Base-by-base conservation (phyloP, 1,140 invertebrate species). In the Oreohelix idahoensis region DNA sequence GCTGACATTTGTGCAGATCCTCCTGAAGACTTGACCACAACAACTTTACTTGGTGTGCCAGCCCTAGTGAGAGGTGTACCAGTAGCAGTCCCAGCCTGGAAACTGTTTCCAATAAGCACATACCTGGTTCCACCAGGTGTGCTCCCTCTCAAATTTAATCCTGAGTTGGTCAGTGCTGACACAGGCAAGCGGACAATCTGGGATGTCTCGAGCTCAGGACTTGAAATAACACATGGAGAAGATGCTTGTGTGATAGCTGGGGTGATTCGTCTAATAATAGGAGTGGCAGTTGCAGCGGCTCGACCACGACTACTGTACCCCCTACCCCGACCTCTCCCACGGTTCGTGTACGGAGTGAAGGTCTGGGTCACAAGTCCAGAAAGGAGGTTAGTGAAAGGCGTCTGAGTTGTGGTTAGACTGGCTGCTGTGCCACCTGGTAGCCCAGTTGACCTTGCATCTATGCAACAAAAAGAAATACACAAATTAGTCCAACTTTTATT, bases 31-130 rank as follows among this genome's bases (percentile, higher is more conserved):
- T 69, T 36, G 38, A 81, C 66, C 15, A 81, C 70, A 15, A 81
- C 70, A 32, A 81, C 79, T 66, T 49, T 81, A 20, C 35, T 81
- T 1, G 58, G n/a, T n/a, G 53, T 58, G 11, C 78, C 78, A 39
- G 78, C 10, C 4, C 78, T 42, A 5, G 29, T 29, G 36, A 35
- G 32, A 1, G 49, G 29, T n/a, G 26, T n/a, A 36, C 4, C 58
- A 29, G n/a, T 32, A 45, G 42, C 42, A n/a, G 53, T 58, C 26
- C 53, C 53, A 23, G 8, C 10, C 10, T 70, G 35, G 32, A 17
- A n/a, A 51, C 69, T 79, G 23, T 58, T 39, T 15, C 78, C 45
- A 4, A 79, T 32, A 2, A 79, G 29, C n/a, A 79, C 63, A 39
- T 36, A n/a, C 23, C 63, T 39, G 4, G 42, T 49, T 58, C 58